A percentile compares a stretch with the other conserved stretches of the same genome.
phyloP scores from a whole-genome alignment of 2,888 invertebrate genomes.

The Hirtodrosophila histrioides region DNA sequence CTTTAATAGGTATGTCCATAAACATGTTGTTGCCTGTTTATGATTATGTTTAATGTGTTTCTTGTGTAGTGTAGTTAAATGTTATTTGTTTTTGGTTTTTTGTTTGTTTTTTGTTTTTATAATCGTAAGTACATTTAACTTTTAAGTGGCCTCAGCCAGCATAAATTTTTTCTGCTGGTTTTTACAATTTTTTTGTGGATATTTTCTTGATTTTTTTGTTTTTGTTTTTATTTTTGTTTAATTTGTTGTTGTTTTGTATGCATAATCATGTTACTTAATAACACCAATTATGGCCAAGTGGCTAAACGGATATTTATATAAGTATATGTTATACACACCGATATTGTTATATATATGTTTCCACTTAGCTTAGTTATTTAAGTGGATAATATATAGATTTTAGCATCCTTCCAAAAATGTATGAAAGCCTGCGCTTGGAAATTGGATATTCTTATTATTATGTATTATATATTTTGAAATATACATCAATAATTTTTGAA shows the following conservation, averaged over 20 bases:
- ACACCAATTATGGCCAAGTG: slow-evolving; percentile 73
- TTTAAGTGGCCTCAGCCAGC: slow-evolving; percentile 79
- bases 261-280: slow-evolving; percentile 35
- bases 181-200: slow-evolving; percentile 60
- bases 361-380: slow-evolving; percentile 45
- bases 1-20: slow-evolving; percentile 77
- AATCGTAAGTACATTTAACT: slow-evolving; percentile 48
- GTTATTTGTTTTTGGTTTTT: slow-evolving; percentile 13
- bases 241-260: slow-evolving; percentile 6
- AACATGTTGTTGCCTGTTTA: slow-evolving; percentile 41
- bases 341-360: slow-evolving; percentile 57
- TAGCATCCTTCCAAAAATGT: slow-evolving; percentile 74
- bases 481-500: slow-evolving; percentile 42
- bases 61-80: slow-evolving; percentile 19
- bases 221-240: slow-evolving; percentile 21
- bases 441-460: slow-evolving; percentile 36
- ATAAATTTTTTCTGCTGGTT: slow-evolving; percentile 75
- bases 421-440: slow-evolving; percentile 74
- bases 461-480: slow-evolving; percentile 48
- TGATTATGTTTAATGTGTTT: slow-evolving; percentile 35
- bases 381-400: slow-evolving; percentile 5
- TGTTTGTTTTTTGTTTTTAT: slow-evolving; percentile 21
- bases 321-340: slow-evolving; percentile 63
- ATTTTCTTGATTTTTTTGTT: slow-evolving; percentile 35
- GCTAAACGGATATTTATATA: slow-evolving; percentile 58